A percentile compares a stretch with the other conserved stretches of the same genome.
Conservation (phyloP, 2,888 invertebrate genomes). For the Tetragonisca angustula region DNA sequence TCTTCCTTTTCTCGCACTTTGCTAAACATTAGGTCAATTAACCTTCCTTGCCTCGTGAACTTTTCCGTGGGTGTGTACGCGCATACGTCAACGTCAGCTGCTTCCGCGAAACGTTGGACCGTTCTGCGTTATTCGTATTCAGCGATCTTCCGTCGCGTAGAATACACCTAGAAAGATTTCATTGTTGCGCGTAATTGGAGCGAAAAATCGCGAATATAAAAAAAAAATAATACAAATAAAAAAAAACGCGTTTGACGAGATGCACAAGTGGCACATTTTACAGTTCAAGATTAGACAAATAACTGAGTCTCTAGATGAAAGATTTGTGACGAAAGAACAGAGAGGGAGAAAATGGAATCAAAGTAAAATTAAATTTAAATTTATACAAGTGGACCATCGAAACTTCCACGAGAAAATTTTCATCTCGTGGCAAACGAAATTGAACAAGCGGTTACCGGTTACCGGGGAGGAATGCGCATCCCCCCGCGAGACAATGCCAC, state of each 20-base stretch:
- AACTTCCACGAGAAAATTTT: not conserved
- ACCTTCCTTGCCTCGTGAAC: not conserved
- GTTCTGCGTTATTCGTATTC: too few species aligned
- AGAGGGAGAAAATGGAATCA: not conserved
- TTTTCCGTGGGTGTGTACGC: not conserved
- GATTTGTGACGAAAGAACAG: too few species aligned
- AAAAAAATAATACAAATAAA: too few species aligned
- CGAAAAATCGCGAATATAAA: too few species aligned
- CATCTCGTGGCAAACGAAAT: not conserved
- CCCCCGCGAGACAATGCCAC: slow-evolving; percentile 26
- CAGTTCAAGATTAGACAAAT: too few species aligned
- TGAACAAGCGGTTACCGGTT: not conserved
- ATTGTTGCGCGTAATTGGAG: too few species aligned
- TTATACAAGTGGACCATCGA: not conserved
- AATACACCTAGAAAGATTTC: too few species aligned
- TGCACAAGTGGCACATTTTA: too few species aligned
- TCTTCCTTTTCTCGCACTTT: not conserved
- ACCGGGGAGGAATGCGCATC: slow-evolving; percentile 12
- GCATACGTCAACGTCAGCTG: not conserved
- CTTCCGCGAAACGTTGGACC: not conserved
- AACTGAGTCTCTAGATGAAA: too few species aligned
- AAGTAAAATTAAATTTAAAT: not conserved
- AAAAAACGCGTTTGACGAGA: too few species aligned
- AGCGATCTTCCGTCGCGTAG: too few species aligned
- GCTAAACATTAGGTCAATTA: not conserved